Percentiles rank a stretch among this genome's conserved stretches.
These are phyloP conservation scores for Lucilia sericata DNA, from an alignment of 1,140 invertebrate species.

Conservation along the genomic window DNA sequence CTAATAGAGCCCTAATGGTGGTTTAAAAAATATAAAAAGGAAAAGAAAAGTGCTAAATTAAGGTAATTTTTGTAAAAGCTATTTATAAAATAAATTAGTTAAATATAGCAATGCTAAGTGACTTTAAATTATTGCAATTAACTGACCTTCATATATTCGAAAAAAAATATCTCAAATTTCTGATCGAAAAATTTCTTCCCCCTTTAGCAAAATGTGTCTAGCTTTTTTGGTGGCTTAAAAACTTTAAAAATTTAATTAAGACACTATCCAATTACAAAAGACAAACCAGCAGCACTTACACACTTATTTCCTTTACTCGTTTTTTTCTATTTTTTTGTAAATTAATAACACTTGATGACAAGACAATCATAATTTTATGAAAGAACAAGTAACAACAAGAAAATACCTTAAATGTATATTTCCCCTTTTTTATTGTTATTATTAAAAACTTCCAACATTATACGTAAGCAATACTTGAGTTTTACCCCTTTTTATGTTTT, in stretches of 20 bases:
- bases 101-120: too few species aligned
- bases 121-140: too few species aligned
- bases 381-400: slow-evolving; percentile 6
- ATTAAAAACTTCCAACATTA: slow-evolving; percentile 15
- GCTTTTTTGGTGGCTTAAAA: not conserved
- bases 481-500: slow-evolving; percentile 25
- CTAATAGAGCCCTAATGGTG: too few species aligned
- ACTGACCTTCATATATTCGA: too few species aligned
- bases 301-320: not conserved
- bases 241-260: slow-evolving; percentile 1
- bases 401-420: slow-evolving; percentile 24
- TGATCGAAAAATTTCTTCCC: too few species aligned
- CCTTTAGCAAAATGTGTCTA: too few species aligned
- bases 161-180: too few species aligned
- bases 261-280: slow-evolving; percentile 20
- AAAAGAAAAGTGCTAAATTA: too few species aligned
- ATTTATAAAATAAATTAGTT: too few species aligned
- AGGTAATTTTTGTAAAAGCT: too few species aligned
- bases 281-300: not conserved
- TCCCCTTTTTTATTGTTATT: not conserved
- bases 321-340: not conserved
- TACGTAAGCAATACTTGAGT: not conserved
- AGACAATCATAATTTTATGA: slow-evolving; percentile 40
- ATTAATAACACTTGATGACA: slow-evolving; percentile 43
- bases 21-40: too few species aligned